phyloP scores from a whole-genome alignment of 2,888 invertebrate species.

The Automeris io region DNA sequence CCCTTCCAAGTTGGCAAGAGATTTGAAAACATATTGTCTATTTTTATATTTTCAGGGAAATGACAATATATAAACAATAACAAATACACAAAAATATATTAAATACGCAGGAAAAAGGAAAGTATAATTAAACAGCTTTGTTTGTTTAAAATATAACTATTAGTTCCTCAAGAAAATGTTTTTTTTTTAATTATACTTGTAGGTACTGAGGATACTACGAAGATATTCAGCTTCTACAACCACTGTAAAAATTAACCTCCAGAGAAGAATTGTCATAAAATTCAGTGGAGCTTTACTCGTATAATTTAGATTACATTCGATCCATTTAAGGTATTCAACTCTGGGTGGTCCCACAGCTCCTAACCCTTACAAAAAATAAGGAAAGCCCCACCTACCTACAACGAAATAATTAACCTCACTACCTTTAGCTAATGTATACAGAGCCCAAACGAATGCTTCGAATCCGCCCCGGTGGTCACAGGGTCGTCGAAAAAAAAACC shows the following conservation, averaged over 20 bases:
- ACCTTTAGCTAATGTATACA: slow-evolving; percentile 33
- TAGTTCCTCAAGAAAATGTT: too few relatives aligned
- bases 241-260: neutral
- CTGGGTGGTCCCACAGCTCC: neutral
- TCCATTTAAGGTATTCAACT: slow-evolving; percentile 2
- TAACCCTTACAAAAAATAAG: slow-evolving; percentile 1
- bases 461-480: slow-evolving; percentile 36
- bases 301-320: neutral
- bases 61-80: too few relatives aligned
- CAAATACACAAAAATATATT: too few relatives aligned
- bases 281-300: neutral
- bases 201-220: too few relatives aligned
- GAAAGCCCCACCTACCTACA: slow-evolving; percentile 11
- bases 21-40: too few relatives aligned
- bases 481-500: slow-evolving; percentile 33
- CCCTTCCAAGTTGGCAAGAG: too few relatives aligned
- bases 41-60: too few relatives aligned
- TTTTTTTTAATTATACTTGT: too few relatives aligned
- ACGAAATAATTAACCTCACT: slow-evolving; percentile 38
- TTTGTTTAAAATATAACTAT: too few relatives aligned
- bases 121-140: too few relatives aligned
- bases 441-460: slow-evolving; percentile 35
- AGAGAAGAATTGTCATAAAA: neutral
- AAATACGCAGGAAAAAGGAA: too few relatives aligned
- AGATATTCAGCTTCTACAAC: too few relatives aligned